Base-by-base conservation (phyloP, 2,797 vertebrate genomes). In the Paratrypauchen microcephalus region DNA sequence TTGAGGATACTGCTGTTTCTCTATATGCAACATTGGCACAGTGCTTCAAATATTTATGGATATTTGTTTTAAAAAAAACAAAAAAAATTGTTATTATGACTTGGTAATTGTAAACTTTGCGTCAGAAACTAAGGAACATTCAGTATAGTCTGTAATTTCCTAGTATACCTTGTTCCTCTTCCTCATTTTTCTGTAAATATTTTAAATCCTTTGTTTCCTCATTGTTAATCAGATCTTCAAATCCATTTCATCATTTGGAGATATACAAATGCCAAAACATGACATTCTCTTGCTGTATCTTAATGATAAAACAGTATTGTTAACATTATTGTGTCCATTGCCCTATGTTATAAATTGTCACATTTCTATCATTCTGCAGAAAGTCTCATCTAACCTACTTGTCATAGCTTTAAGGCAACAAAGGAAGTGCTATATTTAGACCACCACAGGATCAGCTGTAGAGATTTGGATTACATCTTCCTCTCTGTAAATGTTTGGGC, bases 101-200 rank as follows among this genome's bases (percentile, higher is more conserved):
- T 19, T 50, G 48, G 48, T 50, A 50, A 58, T 6, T 58, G 15
- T 28, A 30, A 58, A 8, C 57, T 30, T 30, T 59, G 57, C 32
- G 36, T 72, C 62, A 39, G 30, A 60, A 13, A 1, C 2, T 65
- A 19, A 71, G 65, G 39, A 70, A 75, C 52, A 45, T 72, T 16
- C 24, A 30, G 7, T 61, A 23, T 7, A 21, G 55, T 18, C 23
- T 23, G 21, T 56, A 13, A 28, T 57, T 57, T 24, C 56, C 56
- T 28, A 57, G 55, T 41, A 45, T 45, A 15, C 56, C 28, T 57
- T 32, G 57, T 36, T 59, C 57, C 57, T 32, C 30, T 59, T 58
- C 54, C 54, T 69, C 15, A 55, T 63, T 47, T 59, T 26, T 24
- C 23, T 55, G 11, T 56, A 66, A 47, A 57, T 4, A 9, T 41